Evolutionary conservation across 2,888 invertebrate species (phyloP).

Genomic region (Aphidius colemani): DNA sequence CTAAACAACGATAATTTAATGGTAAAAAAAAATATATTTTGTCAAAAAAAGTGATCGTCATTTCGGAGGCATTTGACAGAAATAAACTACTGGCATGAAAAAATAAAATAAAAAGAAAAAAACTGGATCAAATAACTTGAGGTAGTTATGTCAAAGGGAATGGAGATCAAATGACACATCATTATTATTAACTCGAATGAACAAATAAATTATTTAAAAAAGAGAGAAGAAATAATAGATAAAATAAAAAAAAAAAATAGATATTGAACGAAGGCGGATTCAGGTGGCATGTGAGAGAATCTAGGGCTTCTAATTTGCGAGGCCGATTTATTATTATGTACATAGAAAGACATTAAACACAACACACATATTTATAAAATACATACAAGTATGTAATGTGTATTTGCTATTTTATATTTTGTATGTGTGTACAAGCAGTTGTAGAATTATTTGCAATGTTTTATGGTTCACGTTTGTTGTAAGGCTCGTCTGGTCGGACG

Average conservation of each 20-base stretch:
- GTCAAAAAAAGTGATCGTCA: not conserved
- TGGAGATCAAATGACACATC: not conserved
- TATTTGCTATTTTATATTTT: too few relatives aligned
- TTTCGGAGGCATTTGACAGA: not conserved
- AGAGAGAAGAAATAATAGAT: too few relatives aligned
- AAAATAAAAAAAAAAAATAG: conserved; percentile 19
- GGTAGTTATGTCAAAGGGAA: too few relatives aligned
- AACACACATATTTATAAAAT: not conserved
- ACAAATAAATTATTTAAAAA: not conserved
- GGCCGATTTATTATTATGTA: conserved; percentile 15
- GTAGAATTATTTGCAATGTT: conserved; percentile 23
- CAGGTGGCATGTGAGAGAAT: conserved; percentile 26
- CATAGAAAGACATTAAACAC: too few relatives aligned
- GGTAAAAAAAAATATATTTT: too few relatives aligned
- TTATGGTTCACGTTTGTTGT: conserved; percentile 23
- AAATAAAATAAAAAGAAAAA: not conserved
- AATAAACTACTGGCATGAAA: not conserved
- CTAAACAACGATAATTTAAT: not conserved
- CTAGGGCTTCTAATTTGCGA: conserved; percentile 27
- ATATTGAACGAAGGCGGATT: conserved; percentile 31
- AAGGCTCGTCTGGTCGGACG: conserved; percentile 19
- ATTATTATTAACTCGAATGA: not conserved
- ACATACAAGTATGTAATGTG: too few relatives aligned
- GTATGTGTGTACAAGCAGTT: conserved; percentile 11
- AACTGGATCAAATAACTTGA: too few relatives aligned